These are phyloP conservation scores for Gymnarchus niloticus DNA, from an alignment of 2,113 vertebrate species.

Conservation along the genomic window DNA sequence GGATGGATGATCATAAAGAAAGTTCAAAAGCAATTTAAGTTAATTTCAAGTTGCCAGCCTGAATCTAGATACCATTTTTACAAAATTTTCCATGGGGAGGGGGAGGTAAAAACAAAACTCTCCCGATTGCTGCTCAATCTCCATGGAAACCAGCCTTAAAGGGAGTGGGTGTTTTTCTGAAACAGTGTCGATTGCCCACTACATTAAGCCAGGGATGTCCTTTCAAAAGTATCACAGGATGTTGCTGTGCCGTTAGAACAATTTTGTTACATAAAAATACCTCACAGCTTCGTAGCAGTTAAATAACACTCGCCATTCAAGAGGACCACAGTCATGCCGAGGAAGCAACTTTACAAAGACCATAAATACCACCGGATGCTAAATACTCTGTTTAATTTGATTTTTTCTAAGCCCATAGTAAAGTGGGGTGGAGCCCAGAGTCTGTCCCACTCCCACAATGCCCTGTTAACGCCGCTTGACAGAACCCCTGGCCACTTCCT, in stretches of 20 bases:
- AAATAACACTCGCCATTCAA: background rate
- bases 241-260: background rate
- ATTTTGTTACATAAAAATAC: background rate
- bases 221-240: background rate
- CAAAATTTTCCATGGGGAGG: background rate
- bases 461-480: no score
- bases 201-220: background rate
- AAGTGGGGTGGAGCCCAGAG: no score
- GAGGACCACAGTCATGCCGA: background rate
- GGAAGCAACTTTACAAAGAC: background rate
- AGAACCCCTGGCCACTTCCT: no score
- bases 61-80: background rate
- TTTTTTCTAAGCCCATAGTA: no score
- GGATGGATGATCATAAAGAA: no score
- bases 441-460: no score
- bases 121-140: background rate
- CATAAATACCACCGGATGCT: background rate
- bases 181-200: background rate
- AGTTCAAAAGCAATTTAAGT: background rate
- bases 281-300: background rate
- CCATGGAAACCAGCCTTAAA: slow-evolving; percentile 22
- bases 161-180: background rate
- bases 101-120: background rate
- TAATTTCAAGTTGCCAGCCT: background rate
- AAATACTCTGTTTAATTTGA: no score